These are phyloP conservation scores for Microcebus jonahi DNA, from an alignment of 2,113 vertebrate species.

Conservation along the genomic window DNA sequence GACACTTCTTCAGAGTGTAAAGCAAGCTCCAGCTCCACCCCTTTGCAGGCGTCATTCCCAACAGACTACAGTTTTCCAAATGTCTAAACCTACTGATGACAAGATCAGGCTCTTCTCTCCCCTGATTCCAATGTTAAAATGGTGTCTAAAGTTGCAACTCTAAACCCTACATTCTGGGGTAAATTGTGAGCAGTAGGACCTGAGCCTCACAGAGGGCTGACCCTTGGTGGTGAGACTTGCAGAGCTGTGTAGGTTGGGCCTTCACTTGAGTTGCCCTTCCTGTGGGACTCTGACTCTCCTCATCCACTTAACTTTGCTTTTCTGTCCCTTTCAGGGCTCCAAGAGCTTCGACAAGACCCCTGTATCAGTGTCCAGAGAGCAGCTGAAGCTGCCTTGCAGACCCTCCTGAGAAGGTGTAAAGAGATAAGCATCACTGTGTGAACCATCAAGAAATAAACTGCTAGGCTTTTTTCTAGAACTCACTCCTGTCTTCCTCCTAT, in stretches of 20 bases:
- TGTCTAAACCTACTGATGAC: background rate
- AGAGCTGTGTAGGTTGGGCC: too few relatives aligned
- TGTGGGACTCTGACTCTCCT: background rate
- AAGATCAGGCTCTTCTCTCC: background rate
- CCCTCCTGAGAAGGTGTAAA: conserved; percentile 73
- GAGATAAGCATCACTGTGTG: conserved; percentile 56
- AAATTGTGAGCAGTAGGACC: background rate
- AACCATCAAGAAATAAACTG: conserved; percentile 71
- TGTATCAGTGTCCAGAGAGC: conserved; percentile 77
- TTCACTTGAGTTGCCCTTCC: background rate
- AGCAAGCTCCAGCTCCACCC: background rate
- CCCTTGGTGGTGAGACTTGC: rapidly evolving
- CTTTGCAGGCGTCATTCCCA: background rate
- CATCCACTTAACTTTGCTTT: background rate
- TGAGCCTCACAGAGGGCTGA: too few relatives aligned
- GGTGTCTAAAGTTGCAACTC: background rate
- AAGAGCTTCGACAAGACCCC: conserved; percentile 65
- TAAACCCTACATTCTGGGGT: background rate
- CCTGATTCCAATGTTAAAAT: background rate
- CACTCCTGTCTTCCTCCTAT: conserved; percentile 11
- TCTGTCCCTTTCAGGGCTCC: conserved; percentile 66
- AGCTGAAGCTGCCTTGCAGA: conserved; percentile 70
- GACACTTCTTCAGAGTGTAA: background rate
- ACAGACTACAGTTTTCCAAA: background rate
- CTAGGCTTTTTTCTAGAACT: conserved; percentile 64